Percentiles rank a stretch among this genome's conserved stretches.
Conservation (phyloP, 2,797 vertebrate genomes). For the Prionace glauca region DNA sequence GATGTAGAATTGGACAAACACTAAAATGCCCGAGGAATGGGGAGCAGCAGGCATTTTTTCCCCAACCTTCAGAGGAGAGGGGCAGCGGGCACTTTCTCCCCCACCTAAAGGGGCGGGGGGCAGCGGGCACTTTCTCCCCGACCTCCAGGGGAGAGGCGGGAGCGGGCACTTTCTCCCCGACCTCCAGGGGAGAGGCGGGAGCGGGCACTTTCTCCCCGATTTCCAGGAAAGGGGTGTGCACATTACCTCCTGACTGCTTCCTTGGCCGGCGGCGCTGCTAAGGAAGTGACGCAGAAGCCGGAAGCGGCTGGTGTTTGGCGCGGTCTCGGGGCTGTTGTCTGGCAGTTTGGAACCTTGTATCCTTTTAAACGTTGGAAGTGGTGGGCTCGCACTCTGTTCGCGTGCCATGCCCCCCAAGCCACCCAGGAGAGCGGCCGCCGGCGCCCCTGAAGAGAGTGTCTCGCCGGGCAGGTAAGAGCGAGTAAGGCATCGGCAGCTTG, state of each 20-base stretch:
- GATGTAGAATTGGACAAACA: too few relatives aligned
- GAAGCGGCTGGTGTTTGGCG: conserved; percentile 25
- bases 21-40: too few relatives aligned
- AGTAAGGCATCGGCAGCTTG: background rate
- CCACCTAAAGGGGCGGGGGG: too few relatives aligned
- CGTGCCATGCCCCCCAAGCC: background rate
- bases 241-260: background rate
- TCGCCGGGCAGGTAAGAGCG: conserved; percentile 5
- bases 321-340: background rate
- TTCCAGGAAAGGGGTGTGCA: too few relatives aligned
- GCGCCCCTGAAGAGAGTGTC: background rate
- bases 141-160: too few relatives aligned
- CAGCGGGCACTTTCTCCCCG: too few relatives aligned
- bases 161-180: too few relatives aligned
- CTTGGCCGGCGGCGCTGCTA: background rate
- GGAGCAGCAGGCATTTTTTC: too few relatives aligned
- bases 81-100: too few relatives aligned
- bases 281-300: conserved; percentile 26
- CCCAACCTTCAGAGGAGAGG: too few relatives aligned
- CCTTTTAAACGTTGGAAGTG: background rate
- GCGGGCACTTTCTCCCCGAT: too few relatives aligned
- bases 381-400: background rate
- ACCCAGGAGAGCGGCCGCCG: background rate
- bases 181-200: too few relatives aligned
- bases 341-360: background rate